phyloP scores from a whole-genome alignment of 2,797 vertebrate genomes.

The Eupleurogrammus muticus region DNA sequence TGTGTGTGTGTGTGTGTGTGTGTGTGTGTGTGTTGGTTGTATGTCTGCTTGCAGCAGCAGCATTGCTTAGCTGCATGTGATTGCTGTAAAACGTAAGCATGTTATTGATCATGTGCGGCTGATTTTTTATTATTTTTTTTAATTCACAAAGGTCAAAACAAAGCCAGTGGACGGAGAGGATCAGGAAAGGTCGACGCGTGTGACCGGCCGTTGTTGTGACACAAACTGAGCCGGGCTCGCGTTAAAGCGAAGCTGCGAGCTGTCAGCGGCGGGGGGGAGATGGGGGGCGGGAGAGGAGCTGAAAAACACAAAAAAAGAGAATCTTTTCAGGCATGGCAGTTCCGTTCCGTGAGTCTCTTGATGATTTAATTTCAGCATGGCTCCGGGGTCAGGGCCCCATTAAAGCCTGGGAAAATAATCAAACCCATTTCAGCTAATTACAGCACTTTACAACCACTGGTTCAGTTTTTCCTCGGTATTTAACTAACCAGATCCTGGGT shows the following conservation, averaged over 20 bases:
- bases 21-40: background rate
- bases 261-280: conserved; percentile 13
- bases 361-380: conserved; percentile 24
- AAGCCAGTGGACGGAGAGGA: background rate
- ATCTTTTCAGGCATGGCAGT: conserved; percentile 16
- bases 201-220: background rate
- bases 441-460: conserved; percentile 41
- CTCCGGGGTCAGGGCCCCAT: conserved; percentile 12
- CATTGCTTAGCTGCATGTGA: conserved; percentile 26
- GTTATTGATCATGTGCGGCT: conserved; percentile 19
- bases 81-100: conserved; percentile 21
- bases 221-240: background rate
- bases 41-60: conserved; percentile 7
- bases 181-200: background rate
- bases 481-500: conserved; percentile 38
- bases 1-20: background rate
- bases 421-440: conserved; percentile 42
- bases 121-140: conserved; percentile 20
- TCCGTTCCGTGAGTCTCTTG: conserved; percentile 15
- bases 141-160: conserved; percentile 5
- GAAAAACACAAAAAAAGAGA: background rate
- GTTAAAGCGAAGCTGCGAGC: conserved; percentile 14
- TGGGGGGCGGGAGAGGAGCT: conserved; percentile 2
- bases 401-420: conserved; percentile 22
- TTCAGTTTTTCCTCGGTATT: conserved; percentile 5